Conservation (phyloP, 2,888 invertebrate genomes). For the Microctonus aethiopoides region DNA sequence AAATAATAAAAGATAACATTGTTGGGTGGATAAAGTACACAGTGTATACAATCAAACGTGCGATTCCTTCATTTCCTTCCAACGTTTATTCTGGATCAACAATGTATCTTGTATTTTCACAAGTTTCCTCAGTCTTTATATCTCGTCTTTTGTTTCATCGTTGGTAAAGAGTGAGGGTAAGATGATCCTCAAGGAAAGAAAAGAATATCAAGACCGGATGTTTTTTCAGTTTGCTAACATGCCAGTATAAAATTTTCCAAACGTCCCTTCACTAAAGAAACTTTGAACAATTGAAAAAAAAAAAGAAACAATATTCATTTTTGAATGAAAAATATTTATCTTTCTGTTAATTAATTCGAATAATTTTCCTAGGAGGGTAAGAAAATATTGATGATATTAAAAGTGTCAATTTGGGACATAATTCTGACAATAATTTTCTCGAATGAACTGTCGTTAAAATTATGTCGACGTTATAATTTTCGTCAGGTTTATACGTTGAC, state of each 20-base stretch:
- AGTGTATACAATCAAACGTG: neutral
- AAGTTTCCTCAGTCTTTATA: neutral
- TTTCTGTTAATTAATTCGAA: neutral
- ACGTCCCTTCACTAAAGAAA: neutral
- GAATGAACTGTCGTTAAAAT: constrained; percentile 21
- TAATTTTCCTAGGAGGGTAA: neutral
- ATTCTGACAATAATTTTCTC: neutral
- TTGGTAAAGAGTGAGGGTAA: neutral
- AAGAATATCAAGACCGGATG: constrained; percentile 31
- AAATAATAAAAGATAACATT: neutral
- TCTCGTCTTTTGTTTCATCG: constrained; percentile 16
- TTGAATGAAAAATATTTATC: neutral
- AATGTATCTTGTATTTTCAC: constrained; percentile 28
- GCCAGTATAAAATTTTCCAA: constrained; percentile 25
- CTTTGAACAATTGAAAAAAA: neutral
- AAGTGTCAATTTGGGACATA: neutral
- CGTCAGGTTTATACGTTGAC: constrained; percentile 27
- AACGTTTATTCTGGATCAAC: constrained; percentile 33
- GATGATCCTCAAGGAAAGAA: neutral
- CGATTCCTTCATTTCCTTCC: constrained; percentile 18
- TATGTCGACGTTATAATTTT: constrained; percentile 31
- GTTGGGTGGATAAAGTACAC: neutral
- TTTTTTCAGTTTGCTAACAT: constrained; percentile 27
- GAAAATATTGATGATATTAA: neutral
- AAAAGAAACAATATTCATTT: too few relatives aligned